Conservation (phyloP, 2,888 invertebrate species). For the Thereva unica region DNA sequence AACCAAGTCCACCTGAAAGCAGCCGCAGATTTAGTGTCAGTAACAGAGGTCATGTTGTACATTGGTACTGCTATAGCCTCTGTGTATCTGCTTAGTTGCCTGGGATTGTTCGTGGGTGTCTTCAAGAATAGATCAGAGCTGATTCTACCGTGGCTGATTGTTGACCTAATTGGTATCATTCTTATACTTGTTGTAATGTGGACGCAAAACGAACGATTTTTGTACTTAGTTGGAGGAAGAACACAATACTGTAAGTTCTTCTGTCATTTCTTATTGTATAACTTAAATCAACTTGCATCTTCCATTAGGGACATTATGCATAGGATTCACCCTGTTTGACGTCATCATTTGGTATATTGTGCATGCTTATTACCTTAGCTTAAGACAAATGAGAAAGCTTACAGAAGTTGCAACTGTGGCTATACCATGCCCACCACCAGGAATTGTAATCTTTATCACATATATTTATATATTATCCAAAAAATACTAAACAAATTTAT, state of each 20-base stretch:
- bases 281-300: slow-evolving; percentile 7
- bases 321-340: slow-evolving; percentile 50
- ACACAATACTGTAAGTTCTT: slow-evolving; percentile 51
- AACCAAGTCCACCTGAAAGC: slow-evolving; percentile 53
- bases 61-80: slow-evolving; percentile 47
- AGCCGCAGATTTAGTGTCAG: slow-evolving; percentile 52
- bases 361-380: slow-evolving; percentile 53
- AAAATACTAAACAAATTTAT: neutral
- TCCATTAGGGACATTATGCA: slow-evolving; percentile 50
- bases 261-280: neutral
- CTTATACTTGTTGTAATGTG: slow-evolving; percentile 48
- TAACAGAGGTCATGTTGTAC: slow-evolving; percentile 52
- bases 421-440: slow-evolving; percentile 57
- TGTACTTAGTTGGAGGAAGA: slow-evolving; percentile 51
- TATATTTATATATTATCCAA: neutral
- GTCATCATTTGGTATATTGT: slow-evolving; percentile 55
- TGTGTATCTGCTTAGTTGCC: slow-evolving; percentile 52
- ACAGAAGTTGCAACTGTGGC: slow-evolving; percentile 58
- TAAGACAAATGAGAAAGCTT: slow-evolving; percentile 55
- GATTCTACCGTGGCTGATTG: slow-evolving; percentile 55
- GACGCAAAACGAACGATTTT: slow-evolving; percentile 50
- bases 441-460: slow-evolving; percentile 49
- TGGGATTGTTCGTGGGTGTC: slow-evolving; percentile 54
- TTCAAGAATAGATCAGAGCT: slow-evolving; percentile 54
- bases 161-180: slow-evolving; percentile 52